These are phyloP conservation scores for Actias luna DNA, from an alignment of 2,888 invertebrate genomes.

Conservation along the genomic window DNA sequence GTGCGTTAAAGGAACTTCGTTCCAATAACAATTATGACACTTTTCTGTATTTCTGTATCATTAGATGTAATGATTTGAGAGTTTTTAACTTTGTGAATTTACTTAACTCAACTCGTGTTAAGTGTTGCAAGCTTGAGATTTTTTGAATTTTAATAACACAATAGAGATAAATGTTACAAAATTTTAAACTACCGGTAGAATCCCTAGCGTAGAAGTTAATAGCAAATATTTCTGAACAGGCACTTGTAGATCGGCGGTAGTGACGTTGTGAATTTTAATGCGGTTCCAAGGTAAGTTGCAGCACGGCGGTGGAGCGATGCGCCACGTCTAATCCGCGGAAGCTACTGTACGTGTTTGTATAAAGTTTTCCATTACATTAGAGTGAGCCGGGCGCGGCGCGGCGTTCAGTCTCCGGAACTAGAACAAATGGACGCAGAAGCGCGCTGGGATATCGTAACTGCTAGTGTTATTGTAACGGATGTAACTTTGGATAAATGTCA, in stretches of 20 bases:
- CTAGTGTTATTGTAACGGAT: conserved; percentile 78
- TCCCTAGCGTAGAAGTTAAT: conserved; percentile 25
- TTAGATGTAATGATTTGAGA: no score
- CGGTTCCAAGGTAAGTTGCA: conserved; percentile 45
- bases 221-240: conserved; percentile 46
- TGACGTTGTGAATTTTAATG: conserved; percentile 65
- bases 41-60: no score
- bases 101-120: no score
- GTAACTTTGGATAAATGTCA: conserved; percentile 80
- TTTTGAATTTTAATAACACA: background rate
- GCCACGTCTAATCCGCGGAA: conserved; percentile 55
- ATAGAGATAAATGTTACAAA: background rate
- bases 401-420: conserved; percentile 55
- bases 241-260: conserved; percentile 36
- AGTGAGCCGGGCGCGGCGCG: conserved; percentile 35
- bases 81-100: no score
- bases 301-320: conserved; percentile 31
- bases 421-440: conserved; percentile 68
- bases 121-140: no score
- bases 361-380: conserved; percentile 74
- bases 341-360: conserved; percentile 61
- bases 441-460: conserved; percentile 73
- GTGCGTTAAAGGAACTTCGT: no score
- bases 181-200: background rate
- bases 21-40: no score